Percentiles rank a stretch among this genome's conserved stretches.
Conservation (phyloP, 2,888 invertebrate genomes). For the Spisula solida region DNA sequence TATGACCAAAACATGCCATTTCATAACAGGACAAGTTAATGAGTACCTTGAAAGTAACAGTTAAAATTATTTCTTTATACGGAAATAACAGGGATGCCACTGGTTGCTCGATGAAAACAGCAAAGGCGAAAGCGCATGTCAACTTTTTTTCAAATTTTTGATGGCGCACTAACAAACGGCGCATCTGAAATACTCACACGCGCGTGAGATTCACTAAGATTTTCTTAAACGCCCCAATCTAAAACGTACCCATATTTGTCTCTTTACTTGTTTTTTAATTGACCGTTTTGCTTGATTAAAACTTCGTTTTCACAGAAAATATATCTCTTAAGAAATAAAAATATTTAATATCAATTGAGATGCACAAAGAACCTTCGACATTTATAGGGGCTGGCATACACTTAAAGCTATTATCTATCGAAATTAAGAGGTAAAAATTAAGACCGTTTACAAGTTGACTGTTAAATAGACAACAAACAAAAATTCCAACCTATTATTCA, state of each 20-base stretch:
- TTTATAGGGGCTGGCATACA: too few relatives aligned
- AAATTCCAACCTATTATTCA: too few relatives aligned
- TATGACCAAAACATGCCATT: not conserved
- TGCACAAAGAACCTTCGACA: too few relatives aligned
- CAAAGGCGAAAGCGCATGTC: conserved; percentile 23
- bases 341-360: too few relatives aligned
- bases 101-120: not conserved
- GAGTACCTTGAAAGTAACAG: not conserved
- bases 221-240: too few relatives aligned
- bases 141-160: conserved; percentile 22
- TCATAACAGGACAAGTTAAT: not conserved
- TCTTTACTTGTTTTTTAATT: not conserved
- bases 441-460: too few relatives aligned
- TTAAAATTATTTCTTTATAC: not conserved
- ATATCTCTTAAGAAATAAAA: too few relatives aligned
- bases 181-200: not conserved
- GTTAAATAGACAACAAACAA: too few relatives aligned
- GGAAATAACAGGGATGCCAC: not conserved
- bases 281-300: too few relatives aligned
- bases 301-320: too few relatives aligned
- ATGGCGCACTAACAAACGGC: conserved; percentile 52
- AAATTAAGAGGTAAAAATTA: too few relatives aligned
- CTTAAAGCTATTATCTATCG: too few relatives aligned
- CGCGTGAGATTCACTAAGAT: not conserved
- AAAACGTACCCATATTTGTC: not conserved